Evolutionary conservation across 2,888 invertebrate species (phyloP).

Genomic region (Nasonovia ribisnigri): DNA sequence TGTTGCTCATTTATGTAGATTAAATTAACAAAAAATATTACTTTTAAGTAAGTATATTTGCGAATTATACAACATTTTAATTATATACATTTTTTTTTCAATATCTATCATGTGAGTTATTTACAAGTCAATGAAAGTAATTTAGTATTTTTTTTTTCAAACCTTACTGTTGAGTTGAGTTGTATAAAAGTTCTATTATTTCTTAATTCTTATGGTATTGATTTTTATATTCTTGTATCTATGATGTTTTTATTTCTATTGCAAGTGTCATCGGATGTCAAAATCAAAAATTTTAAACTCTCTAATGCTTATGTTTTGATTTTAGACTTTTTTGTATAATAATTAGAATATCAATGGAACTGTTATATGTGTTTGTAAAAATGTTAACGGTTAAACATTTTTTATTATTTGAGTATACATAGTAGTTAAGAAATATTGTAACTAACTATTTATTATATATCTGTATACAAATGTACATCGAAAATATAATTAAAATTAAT

Average conservation of each 20-base stretch:
- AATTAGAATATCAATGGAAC: not conserved
- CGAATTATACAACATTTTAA: not conserved
- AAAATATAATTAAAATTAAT: constrained; percentile 49
- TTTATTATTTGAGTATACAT: constrained; percentile 33
- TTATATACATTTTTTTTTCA: not conserved
- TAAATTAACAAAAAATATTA: not conserved
- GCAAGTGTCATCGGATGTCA: constrained; percentile 31
- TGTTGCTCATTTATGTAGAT: constrained; percentile 35
- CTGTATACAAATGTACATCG: constrained; percentile 52
- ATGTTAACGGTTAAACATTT: constrained; percentile 41
- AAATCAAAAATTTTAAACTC: constrained; percentile 38
- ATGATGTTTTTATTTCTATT: constrained; percentile 39
- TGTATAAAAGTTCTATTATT: constrained; percentile 8
- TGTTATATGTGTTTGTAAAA: constrained; percentile 39
- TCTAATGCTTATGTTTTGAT: constrained; percentile 21
- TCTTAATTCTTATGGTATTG: not conserved
- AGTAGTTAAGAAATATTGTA: constrained; percentile 38
- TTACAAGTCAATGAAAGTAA: constrained; percentile 18
- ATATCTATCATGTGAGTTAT: not conserved
- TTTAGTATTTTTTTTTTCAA: constrained; percentile 4
- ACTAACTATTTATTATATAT: constrained; percentile 45
- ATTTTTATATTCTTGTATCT: not conserved
- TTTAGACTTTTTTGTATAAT: constrained; percentile 15
- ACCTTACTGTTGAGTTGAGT: constrained; percentile 3
- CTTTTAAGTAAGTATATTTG: not conserved